Base-by-base conservation (phyloP, 2,113 vertebrate species). In the Aptenodytes forsteri region DNA sequence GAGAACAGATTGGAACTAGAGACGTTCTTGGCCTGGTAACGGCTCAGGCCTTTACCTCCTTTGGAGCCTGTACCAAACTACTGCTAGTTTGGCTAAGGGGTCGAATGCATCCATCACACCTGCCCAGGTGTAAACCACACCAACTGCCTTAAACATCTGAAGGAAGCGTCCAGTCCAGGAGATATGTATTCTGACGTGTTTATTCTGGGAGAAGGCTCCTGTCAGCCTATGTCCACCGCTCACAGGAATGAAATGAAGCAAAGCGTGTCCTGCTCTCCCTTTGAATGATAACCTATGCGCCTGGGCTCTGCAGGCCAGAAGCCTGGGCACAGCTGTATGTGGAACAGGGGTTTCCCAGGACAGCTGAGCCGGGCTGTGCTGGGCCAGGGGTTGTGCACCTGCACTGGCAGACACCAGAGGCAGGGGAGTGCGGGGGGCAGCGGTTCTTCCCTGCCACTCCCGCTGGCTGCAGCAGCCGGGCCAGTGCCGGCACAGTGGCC, bases 261-360 rank as follows among this genome's bases (percentile, higher is more conserved):
- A 5, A n/a, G 32, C 21, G 3, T 11, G 4, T 23, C 23, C 58
- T 26, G 46, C n/a, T 62, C 58, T 32, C 21, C 16, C 16, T 1
- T 1, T 2, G 16, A 38, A 14, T 2, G 55, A 14, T 9, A 26
- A 6, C 36, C 40, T 3, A 10, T 6, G 9, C 4, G 8, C 9
- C 30, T 6, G 38, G 9, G 38, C 10, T 23, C 26, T 7, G 18
- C 23, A 3, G 52, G 71, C 15, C 21, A 18, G 16, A 6, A 20
- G 17, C 40, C 30, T 1, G 3, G 13, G 32, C 54, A 6, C 22
- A 5, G 13, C 29, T 7, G 4, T 11, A 11, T 36, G 2, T 4
- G 38, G 71, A 40, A 21, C 70, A 10, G 36, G 19, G 27, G 20
- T 6, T 22, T 49, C 56, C 55, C 75, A 1, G 22, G 38, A 17